Evolutionary conservation across 2,888 invertebrate species (phyloP).

Genomic region (Zonitis immaculata): DNA sequence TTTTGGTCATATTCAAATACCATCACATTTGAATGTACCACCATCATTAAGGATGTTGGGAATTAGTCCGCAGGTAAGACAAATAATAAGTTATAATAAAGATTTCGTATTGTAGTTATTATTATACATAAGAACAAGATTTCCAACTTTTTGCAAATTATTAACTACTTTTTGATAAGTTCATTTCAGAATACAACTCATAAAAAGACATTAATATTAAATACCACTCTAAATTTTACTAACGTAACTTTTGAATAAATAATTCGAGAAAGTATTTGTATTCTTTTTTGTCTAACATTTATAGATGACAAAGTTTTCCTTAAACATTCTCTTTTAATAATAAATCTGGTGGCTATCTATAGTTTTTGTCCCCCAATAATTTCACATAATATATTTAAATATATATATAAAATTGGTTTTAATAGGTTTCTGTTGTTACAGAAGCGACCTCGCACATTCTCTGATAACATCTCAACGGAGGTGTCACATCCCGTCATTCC

Average conservation of each 20-base stretch:
- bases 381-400: too few relatives aligned
- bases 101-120: too few relatives aligned
- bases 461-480: conserved; percentile 30
- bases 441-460: conserved; percentile 43
- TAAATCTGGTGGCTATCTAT: not conserved
- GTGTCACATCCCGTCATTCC: conserved; percentile 35
- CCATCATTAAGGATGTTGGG: conserved; percentile 91
- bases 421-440: conserved; percentile 38
- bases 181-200: not conserved
- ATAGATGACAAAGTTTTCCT: not conserved
- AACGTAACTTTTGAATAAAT: conserved; percentile 1
- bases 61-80: conserved; percentile 85
- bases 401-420: too few relatives aligned
- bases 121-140: not conserved
- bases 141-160: not conserved
- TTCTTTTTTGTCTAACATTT: not conserved
- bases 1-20: conserved; percentile 81
- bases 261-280: not conserved
- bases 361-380: not conserved
- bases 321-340: not conserved
- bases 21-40: conserved; percentile 73
- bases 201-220: not conserved
- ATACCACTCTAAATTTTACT: not conserved
- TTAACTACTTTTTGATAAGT: not conserved
- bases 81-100: too few relatives aligned